Conservation (phyloP, 2,113 vertebrate species). For the Rhineura floridana region DNA sequence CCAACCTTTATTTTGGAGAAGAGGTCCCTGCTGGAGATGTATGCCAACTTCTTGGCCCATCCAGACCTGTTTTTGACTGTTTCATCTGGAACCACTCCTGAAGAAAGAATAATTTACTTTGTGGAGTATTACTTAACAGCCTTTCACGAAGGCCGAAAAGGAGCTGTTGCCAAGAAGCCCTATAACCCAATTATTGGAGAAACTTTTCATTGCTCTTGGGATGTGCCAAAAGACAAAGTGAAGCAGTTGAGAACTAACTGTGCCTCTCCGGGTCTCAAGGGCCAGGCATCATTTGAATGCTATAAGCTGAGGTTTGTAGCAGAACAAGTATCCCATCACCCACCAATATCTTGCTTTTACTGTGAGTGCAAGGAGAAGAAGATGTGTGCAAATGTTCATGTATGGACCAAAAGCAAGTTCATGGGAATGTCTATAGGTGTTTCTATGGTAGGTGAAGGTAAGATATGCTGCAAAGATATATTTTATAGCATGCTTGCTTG, state of each 20-base stretch:
- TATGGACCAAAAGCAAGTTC: conserved; percentile 99
- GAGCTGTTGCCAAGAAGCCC: conserved; percentile 94
- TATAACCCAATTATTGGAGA: conserved; percentile 96
- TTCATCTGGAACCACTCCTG: conserved; percentile 83
- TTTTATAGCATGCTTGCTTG: not conserved
- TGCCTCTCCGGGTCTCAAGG: conserved; percentile 59
- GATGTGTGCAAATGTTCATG: conserved; percentile 89
- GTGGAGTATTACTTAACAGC: conserved; percentile 97
- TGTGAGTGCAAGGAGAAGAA: conserved; percentile 92
- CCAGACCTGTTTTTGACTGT: conserved; percentile 94
- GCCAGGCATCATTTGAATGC: conserved; percentile 66
- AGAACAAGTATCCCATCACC: conserved; percentile 96
- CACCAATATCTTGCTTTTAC: conserved; percentile 94
- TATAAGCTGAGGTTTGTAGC: conserved; percentile 91
- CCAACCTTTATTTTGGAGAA: conserved; percentile 97
- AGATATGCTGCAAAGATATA: conserved; percentile 47
- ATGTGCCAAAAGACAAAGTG: conserved; percentile 88
- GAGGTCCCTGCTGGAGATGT: conserved; percentile 97
- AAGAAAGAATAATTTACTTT: conserved; percentile 91
- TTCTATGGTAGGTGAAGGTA: conserved; percentile 98
- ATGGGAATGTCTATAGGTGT: conserved; percentile 98
- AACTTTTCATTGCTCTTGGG: conserved; percentile 95
- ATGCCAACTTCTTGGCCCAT: conserved; percentile 97
- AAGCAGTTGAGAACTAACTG: conserved; percentile 75
- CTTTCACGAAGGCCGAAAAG: conserved; percentile 96